These are phyloP conservation scores for Rhombomys opimus DNA, from an alignment of 2,113 vertebrate species.

Conservation along the genomic window DNA sequence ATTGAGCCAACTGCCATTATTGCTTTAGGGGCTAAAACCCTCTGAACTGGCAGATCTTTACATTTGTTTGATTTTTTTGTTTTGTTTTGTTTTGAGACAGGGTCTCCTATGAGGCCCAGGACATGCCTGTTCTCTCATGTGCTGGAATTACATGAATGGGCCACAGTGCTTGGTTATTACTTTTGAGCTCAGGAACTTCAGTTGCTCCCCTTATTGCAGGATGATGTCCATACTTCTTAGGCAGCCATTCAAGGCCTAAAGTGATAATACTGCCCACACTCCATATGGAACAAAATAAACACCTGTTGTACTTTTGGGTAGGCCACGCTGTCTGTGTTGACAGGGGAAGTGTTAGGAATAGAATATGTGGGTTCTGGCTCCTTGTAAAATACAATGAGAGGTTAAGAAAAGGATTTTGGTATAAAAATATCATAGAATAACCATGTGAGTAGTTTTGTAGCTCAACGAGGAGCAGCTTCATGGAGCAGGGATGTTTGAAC, in stretches of 20 bases:
- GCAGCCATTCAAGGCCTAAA: neutral
- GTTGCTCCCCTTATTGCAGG: neutral
- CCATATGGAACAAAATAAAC: slow-evolving; percentile 10
- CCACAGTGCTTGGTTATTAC: neutral
- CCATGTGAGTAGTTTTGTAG: neutral
- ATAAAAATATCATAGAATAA: slow-evolving; percentile 29
- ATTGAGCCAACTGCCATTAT: neutral
- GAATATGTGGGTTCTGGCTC: neutral
- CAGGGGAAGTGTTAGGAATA: neutral
- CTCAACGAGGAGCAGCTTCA: neutral
- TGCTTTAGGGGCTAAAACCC: neutral
- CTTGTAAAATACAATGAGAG: slow-evolving; percentile 25
- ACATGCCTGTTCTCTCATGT: neutral
- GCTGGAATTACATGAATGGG: neutral
- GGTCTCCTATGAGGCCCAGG: neutral
- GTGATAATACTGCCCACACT: neutral
- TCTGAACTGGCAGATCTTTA: neutral
- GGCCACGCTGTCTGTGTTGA: neutral
- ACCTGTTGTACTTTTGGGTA: neutral
- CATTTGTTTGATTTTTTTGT: neutral
- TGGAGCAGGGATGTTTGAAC: neutral
- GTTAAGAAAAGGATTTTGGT: slow-evolving; percentile 4
- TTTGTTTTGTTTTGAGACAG: neutral
- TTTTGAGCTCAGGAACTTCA: neutral
- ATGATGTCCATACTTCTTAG: slow-evolving; percentile 13